Evolutionary conservation across 2,888 invertebrate genomes (phyloP).

Genomic region (Baronia brevicornis): DNA sequence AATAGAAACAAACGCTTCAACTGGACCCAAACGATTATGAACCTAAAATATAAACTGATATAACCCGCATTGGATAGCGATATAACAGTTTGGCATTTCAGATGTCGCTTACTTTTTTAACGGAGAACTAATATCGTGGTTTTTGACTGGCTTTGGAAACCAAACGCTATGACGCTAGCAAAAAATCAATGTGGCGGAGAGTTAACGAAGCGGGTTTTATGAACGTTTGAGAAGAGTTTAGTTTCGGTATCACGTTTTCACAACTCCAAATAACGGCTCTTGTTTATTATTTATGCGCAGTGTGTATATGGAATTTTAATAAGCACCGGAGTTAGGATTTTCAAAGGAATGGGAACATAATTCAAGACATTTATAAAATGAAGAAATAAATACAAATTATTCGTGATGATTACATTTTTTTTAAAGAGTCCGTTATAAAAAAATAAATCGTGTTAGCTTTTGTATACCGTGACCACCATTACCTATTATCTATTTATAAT

Average conservation of each 20-base stretch:
- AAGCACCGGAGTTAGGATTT: slow-evolving; percentile 16
- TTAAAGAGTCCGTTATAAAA: no score
- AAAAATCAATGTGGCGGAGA: slow-evolving; percentile 26
- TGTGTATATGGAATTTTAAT: slow-evolving; percentile 39
- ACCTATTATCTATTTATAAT: no score
- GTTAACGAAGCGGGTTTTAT: slow-evolving; percentile 20
- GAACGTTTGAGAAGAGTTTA: slow-evolving; percentile 35
- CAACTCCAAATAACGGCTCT: slow-evolving; percentile 38
- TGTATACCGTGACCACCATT: no score
- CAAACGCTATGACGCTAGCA: neutral
- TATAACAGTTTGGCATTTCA: slow-evolving; percentile 46
- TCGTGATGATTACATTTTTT: no score
- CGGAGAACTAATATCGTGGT: slow-evolving; percentile 39
- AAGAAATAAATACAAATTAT: no score
- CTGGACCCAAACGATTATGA: slow-evolving; percentile 35
- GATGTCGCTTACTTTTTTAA: slow-evolving; percentile 47
- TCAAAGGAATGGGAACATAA: slow-evolving; percentile 3
- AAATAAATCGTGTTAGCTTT: no score
- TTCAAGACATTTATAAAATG: no score
- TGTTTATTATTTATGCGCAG: slow-evolving; percentile 47
- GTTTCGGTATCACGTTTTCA: slow-evolving; percentile 51
- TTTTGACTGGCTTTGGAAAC: slow-evolving; percentile 15
- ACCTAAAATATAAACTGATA: slow-evolving; percentile 35
- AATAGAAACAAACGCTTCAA: slow-evolving; percentile 52
- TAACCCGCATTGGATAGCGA: slow-evolving; percentile 39